Percentiles rank a stretch among this genome's conserved stretches.
phyloP scores from a whole-genome alignment of 2,888 invertebrate species.

The Agrotis exclamationis region DNA sequence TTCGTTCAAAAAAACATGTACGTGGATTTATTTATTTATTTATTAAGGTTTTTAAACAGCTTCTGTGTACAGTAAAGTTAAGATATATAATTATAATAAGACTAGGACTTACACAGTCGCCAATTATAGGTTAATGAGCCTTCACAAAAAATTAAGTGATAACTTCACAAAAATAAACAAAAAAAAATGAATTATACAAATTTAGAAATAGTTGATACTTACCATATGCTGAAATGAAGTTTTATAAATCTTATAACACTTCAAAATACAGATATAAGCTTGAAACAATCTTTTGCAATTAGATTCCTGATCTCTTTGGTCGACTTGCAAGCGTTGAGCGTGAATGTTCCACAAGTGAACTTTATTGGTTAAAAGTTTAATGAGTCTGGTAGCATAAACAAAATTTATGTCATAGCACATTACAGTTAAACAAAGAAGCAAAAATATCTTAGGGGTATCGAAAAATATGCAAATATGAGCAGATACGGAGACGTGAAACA shows the following conservation, averaged over 20 bases:
- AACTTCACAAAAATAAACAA: not conserved
- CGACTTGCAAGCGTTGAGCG: not conserved
- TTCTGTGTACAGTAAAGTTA: no score
- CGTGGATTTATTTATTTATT: no score
- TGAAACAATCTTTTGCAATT: conserved; percentile 19
- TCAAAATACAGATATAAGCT: conserved; percentile 22
- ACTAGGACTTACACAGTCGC: no score
- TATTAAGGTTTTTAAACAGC: no score
- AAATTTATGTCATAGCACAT: conserved; percentile 30
- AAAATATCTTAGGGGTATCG: no score
- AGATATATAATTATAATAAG: no score
- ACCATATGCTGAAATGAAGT: conserved; percentile 13
- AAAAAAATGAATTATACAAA: not conserved
- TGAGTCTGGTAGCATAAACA: conserved; percentile 5
- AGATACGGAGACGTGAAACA: no score
- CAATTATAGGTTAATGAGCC: no score
- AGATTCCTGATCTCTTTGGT: not conserved
- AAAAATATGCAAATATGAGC: not conserved
- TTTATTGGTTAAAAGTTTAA: conserved; percentile 32
- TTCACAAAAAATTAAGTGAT: no score
- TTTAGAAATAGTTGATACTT: no score
- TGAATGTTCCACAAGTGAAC: conserved; percentile 41
- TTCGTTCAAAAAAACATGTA: no score
- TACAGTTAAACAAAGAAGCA: accelerated
- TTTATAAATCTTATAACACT: conserved; percentile 19